Conservation (phyloP, 2,888 invertebrate genomes). For the Troides oblongomaculatus region DNA sequence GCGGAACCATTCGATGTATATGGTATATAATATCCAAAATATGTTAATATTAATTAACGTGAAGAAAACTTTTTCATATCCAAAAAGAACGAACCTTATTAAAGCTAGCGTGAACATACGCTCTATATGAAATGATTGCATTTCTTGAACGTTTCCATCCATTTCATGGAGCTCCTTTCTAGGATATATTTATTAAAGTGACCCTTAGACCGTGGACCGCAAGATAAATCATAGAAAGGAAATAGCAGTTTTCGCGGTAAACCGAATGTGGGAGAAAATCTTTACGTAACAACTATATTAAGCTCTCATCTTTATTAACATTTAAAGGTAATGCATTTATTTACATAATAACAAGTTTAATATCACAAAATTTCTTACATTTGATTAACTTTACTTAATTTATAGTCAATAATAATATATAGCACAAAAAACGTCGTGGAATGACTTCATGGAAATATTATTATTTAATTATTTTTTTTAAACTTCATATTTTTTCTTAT, state of each 20-base stretch:
- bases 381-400: no score
- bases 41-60: background rate
- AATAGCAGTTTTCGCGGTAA: conserved; percentile 63
- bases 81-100: conserved; percentile 13
- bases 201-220: conserved; percentile 72
- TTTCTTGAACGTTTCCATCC: conserved; percentile 62
- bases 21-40: no score
- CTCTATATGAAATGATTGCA: conserved; percentile 65
- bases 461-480: no score
- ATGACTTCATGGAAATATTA: no score
- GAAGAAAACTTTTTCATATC: background rate
- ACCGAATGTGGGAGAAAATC: conserved; percentile 64
- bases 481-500: no score
- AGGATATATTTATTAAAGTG: conserved; percentile 78
- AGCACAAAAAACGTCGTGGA: no score
- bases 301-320: background rate
- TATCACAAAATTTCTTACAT: background rate
- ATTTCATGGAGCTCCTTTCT: conserved; percentile 68
- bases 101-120: conserved; percentile 32
- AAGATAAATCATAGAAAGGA: conserved; percentile 77
- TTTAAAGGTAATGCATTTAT: background rate
- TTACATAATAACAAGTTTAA: background rate
- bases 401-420: no score
- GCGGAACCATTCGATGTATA: no score
- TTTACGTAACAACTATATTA: conserved; percentile 36